Base-by-base conservation (phyloP, 2,888 invertebrate species). In the Platerodrilus igneus region DNA sequence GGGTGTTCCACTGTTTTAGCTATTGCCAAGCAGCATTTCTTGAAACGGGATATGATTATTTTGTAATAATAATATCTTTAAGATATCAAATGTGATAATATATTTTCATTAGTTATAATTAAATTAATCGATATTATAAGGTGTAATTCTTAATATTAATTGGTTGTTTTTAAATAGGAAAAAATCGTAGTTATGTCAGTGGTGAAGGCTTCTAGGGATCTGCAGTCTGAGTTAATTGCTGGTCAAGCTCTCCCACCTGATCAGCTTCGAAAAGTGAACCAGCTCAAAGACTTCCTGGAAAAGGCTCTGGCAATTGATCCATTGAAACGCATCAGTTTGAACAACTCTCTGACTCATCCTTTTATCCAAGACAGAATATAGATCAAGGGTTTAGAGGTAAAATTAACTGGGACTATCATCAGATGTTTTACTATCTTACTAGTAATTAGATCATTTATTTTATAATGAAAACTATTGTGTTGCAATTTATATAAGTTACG, bases 101-200 rank as follows among this genome's bases (percentile, higher is more conserved):
- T 26, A 31, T 36, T 30, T 39, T n/a, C n/a, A n/a, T n/a, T n/a
- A n/a, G n/a, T n/a, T n/a, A n/a, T n/a, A n/a, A n/a, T n/a, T n/a
- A n/a, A n/a, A n/a, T n/a, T n/a, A n/a, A n/a, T n/a, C n/a, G n/a
- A n/a, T n/a, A n/a, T n/a, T n/a, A n/a, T n/a, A n/a, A n/a, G n/a
- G n/a, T 9, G 2, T 9, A 3, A 11, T n/a, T n/a, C n/a, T n/a
- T n/a, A n/a, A n/a, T 32, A 23, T 30, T 46, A 37, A 27, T n/a
- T 16, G 8, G 8, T 48, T 38, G 48, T 44, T 51, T 57, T 50
- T 50, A 72, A 72, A n/a, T 72, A 96, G 96, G 96, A 96, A 66
- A 99, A 99, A 73, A 76, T 95, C 31, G 93, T 95, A n/a, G 83
- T 92, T 26, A 85, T 97, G 79, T 82, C 94, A 25, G 89, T 89